Conservation (phyloP, 1,140 invertebrate genomes). For the Nasonia vitripennis region DNA sequence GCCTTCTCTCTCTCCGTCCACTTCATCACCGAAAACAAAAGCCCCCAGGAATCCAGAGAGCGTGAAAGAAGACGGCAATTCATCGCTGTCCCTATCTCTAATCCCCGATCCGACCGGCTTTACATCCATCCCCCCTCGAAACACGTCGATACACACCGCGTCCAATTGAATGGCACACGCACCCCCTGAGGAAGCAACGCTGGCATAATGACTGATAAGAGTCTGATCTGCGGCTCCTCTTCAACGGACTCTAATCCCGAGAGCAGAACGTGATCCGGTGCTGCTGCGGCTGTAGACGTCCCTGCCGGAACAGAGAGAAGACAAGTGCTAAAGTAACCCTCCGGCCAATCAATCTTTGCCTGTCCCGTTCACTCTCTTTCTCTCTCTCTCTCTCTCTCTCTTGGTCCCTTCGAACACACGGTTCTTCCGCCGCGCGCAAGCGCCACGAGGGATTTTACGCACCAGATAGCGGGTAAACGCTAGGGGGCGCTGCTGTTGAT, state of each 20-base stretch:
- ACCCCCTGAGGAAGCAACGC: background rate
- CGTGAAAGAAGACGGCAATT: background rate
- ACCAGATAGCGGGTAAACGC: background rate
- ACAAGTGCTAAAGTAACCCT: slow-evolving; percentile 51
- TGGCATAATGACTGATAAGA: slow-evolving; percentile 40
- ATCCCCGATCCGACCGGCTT: background rate
- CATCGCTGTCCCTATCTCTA: background rate
- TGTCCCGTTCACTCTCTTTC: background rate
- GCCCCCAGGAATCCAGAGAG: background rate
- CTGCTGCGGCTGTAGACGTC: background rate
- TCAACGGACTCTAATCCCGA: slow-evolving; percentile 4
- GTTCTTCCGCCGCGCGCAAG: background rate
- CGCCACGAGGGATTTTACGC: slow-evolving; percentile 6
- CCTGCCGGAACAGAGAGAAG: background rate
- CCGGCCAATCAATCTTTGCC: slow-evolving; percentile 49
- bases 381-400: background rate
- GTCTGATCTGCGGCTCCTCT: background rate
- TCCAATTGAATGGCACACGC: background rate
- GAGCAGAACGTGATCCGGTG: background rate
- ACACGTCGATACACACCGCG: background rate
- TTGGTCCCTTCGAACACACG: background rate
- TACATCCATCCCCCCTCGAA: background rate
- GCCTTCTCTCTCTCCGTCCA: too few relatives aligned
- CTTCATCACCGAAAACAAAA: background rate
- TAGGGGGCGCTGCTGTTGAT: slow-evolving; percentile 6